Evolutionary conservation across 2,888 invertebrate genomes (phyloP).

Genomic region (Buathra laborator): DNA sequence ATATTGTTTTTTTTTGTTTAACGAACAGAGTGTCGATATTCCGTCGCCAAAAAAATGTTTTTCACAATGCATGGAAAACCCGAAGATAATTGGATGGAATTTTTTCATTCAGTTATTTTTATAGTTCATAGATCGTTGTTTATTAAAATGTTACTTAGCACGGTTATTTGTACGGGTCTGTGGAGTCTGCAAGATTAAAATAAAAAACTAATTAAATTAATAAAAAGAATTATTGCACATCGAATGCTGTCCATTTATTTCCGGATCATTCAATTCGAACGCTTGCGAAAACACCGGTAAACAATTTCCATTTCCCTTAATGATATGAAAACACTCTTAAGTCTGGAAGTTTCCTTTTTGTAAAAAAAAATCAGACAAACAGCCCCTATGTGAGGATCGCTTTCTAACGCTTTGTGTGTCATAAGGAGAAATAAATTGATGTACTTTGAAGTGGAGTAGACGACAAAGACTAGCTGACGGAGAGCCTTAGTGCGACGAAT

Average conservation of each 20-base stretch:
- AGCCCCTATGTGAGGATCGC: not conserved
- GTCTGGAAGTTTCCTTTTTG: too few species aligned
- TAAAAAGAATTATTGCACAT: not conserved
- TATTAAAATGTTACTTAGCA: not conserved
- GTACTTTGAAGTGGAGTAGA: constrained; percentile 2
- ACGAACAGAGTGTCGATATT: not conserved
- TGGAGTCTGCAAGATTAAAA: not conserved
- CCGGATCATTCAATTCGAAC: not conserved
- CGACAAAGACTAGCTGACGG: constrained; percentile 22
- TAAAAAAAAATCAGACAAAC: not conserved
- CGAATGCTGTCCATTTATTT: not conserved
- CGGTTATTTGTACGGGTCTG: not conserved
- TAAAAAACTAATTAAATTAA: not conserved
- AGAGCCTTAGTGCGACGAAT: constrained; percentile 11
- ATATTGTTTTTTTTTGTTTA: not conserved
- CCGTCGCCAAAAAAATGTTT: not conserved
- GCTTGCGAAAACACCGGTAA: not conserved
- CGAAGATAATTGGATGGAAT: not conserved
- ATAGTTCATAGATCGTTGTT: not conserved
- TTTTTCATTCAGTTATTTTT: not conserved
- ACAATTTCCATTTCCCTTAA: not conserved
- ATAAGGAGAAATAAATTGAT: not conserved
- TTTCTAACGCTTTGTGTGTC: not conserved
- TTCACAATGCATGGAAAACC: not conserved
- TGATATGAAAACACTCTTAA: not conserved